Percentiles rank a stretch among this genome's conserved stretches.
phyloP scores from a whole-genome alignment of 92 coral and sea anemone species.

The Phymanthus crucifer region DNA sequence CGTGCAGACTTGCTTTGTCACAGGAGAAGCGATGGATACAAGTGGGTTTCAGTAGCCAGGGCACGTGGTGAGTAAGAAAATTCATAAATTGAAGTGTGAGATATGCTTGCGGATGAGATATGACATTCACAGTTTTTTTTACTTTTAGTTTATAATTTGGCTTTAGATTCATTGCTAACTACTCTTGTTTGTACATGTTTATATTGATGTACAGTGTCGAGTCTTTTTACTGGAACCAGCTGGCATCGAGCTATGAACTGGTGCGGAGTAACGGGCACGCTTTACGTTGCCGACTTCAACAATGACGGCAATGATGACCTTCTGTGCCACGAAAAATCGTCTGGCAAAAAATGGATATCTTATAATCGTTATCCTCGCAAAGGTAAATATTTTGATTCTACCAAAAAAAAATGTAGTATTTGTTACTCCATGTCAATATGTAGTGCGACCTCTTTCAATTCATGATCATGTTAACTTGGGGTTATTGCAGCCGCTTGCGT shows the following conservation, averaged over 20 bases:
- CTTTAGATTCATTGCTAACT: too few species aligned
- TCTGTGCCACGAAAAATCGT: slow-evolving; percentile 14
- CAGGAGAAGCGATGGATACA: not conserved
- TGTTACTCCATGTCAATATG: not conserved
- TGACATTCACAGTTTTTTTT: too few species aligned
- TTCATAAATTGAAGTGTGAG: too few species aligned
- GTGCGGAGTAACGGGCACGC: slow-evolving; percentile 2
- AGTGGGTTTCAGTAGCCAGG: not conserved
- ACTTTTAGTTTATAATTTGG: too few species aligned
- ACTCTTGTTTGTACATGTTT: too few species aligned
- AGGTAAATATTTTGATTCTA: not conserved
- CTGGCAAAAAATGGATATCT: slow-evolving; percentile 21
- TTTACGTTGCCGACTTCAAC: slow-evolving; percentile 21
- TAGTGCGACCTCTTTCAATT: too few species aligned
- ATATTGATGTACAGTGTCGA: too few species aligned
- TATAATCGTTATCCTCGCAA: slow-evolving; percentile 15
- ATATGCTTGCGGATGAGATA: too few species aligned
- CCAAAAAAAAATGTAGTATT: not conserved
- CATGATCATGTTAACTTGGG: not conserved
- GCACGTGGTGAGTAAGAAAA: slow-evolving; percentile 39
- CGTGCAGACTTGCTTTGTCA: slow-evolving; percentile 12
- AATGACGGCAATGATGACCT: slow-evolving; percentile 29
- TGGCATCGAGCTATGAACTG: slow-evolving; percentile 11
- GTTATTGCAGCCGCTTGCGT: not conserved
- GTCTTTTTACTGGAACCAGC: not conserved